These are phyloP conservation scores for Thunnus maccoyii DNA, from an alignment of 2,113 vertebrate species.

Conservation along the genomic window DNA sequence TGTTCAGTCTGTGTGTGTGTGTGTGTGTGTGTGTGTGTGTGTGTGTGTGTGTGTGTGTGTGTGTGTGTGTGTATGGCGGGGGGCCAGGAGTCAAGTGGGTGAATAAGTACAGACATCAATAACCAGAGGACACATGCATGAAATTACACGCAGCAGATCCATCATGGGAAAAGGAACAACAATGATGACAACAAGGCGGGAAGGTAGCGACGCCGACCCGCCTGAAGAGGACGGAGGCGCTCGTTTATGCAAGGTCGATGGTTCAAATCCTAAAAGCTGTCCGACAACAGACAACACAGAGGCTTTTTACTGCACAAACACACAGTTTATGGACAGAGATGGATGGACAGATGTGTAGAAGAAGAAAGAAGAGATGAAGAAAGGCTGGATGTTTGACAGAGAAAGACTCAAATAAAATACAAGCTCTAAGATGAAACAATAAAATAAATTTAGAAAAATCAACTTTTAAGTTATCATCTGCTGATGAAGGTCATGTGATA, in stretches of 20 bases:
- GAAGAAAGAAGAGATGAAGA: no score
- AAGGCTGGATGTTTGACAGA: no score
- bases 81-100: conserved; percentile 69
- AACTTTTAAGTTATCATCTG: not conserved
- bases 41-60: conserved; percentile 1
- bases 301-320: not conserved
- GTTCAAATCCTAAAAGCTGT: conserved; percentile 22
- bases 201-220: not conserved
- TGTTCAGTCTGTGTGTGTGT: not conserved
- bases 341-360: no score
- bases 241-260: not conserved
- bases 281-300: no score
- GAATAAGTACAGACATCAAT: conserved; percentile 75
- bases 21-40: conserved; percentile 4
- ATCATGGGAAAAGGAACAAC: conserved; percentile 57
- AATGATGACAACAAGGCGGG: not conserved
- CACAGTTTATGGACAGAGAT: no score
- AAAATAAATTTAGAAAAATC: no score
- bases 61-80: conserved; percentile 1
- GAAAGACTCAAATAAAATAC: no score
- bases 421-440: not conserved
- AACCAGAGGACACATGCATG: conserved; percentile 67
- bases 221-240: conserved; percentile 51
- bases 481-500: not conserved
- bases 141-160: conserved; percentile 68